phyloP scores from a whole-genome alignment of 2,797 vertebrate genomes.

The Scolopax bukidnonensis region DNA sequence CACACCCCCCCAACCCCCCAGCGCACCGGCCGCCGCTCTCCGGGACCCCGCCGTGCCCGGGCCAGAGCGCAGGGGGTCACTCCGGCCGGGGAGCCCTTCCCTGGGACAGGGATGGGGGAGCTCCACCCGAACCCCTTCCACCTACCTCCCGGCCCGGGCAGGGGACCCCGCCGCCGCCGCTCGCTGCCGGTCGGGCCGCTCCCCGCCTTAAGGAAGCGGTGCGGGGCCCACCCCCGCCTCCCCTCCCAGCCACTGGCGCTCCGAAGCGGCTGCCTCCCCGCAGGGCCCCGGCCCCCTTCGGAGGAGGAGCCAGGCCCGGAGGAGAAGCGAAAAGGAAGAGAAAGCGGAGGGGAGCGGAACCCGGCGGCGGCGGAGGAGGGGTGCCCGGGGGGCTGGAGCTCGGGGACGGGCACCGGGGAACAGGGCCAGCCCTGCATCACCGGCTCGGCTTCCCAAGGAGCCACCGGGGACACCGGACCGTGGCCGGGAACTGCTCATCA shows the following conservation, averaged over 20 bases:
- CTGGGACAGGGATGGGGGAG: too few species aligned
- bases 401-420: not conserved
- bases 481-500: not conserved
- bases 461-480: accelerated
- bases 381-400: not conserved
- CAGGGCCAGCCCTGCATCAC: accelerated
- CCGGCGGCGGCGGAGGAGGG: not conserved
- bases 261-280: not conserved
- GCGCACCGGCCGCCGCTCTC: too few species aligned
- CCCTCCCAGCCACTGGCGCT: not conserved
- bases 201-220: conserved; percentile 12
- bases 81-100: too few species aligned
- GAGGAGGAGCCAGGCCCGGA: conserved; percentile 37
- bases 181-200: not conserved
- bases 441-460: not conserved
- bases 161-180: not conserved
- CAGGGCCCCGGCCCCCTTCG: conserved; percentile 20
- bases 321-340: not conserved
- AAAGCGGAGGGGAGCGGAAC: not conserved
- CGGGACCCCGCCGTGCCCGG: not conserved
- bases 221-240: not conserved
- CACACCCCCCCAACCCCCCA: too few species aligned
- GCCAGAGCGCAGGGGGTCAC: not conserved
- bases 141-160: not conserved
- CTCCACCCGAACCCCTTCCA: not conserved